phyloP scores from a whole-genome alignment of 2,113 vertebrate species.

The Hystrix cristata region DNA sequence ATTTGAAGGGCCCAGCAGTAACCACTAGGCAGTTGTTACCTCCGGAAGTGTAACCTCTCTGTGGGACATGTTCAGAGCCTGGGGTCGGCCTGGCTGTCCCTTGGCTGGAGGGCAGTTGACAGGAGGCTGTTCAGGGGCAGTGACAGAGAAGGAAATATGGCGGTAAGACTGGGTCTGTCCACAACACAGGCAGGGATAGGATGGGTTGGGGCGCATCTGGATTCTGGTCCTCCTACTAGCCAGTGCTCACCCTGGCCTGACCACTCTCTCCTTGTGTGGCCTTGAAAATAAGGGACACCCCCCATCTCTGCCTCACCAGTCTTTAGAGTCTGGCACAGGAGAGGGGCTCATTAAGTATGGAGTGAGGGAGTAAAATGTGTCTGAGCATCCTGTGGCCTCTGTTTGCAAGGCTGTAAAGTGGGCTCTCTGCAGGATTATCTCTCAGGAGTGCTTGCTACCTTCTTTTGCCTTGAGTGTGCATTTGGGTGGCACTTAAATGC shows the following conservation, averaged over 20 bases:
- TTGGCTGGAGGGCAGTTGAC: not conserved
- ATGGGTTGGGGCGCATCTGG: accelerated
- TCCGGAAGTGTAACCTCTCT: not conserved
- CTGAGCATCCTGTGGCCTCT: not conserved
- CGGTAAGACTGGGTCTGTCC: not conserved
- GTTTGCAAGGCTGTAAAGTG: not conserved
- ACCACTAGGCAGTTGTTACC: not conserved
- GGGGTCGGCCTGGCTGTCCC: not conserved
- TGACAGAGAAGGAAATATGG: not conserved
- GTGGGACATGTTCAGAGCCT: slow-evolving; percentile 38
- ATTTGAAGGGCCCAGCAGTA: slow-evolving; percentile 69
- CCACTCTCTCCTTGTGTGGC: not conserved
- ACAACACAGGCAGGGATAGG: not conserved
- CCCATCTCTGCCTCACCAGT: not conserved
- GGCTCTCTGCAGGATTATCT: not conserved
- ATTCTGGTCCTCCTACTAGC: not conserved
- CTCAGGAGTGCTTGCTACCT: too few relatives aligned
- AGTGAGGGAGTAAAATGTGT: accelerated
- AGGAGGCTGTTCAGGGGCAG: not conserved
- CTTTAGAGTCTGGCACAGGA: not conserved
- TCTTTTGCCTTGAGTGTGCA: not conserved
- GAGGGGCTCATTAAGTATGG: too few relatives aligned
- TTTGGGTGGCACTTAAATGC: too few relatives aligned
- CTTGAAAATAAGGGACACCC: not conserved
- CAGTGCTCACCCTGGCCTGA: not conserved